Conservation (phyloP, 2,113 vertebrate genomes). For the Mesembrinibis cayennensis region DNA sequence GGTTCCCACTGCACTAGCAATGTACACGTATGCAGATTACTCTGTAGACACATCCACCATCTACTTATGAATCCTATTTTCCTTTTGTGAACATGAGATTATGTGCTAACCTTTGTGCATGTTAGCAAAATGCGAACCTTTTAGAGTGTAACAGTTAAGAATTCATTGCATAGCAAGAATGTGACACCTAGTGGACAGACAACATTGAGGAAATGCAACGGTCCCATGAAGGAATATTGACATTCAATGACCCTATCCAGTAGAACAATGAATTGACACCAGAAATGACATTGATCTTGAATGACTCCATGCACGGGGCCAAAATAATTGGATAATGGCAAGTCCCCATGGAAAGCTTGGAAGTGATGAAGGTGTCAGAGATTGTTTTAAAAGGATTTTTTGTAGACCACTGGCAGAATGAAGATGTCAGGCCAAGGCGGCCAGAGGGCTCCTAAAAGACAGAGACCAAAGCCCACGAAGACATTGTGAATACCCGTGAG, state of each 20-base stretch:
- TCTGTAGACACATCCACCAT: neutral
- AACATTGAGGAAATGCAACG: neutral
- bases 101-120: neutral
- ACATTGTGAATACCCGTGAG: neutral
- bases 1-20: neutral
- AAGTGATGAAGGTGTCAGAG: neutral
- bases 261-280: neutral
- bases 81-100: neutral
- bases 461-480: neutral
- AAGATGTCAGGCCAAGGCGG: neutral
- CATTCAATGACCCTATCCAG: neutral
- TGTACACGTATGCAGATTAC: neutral
- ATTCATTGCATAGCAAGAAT: conserved; percentile 28
- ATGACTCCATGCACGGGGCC: neutral
- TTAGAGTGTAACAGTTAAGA: neutral
- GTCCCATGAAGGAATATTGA: neutral
- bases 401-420: neutral
- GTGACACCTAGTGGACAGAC: conserved; percentile 55
- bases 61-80: neutral
- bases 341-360: neutral
- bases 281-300: neutral
- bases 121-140: neutral
- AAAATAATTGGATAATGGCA: neutral
- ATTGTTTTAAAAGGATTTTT: neutral
- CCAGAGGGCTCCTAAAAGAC: neutral